Conservation (phyloP, 2,797 vertebrate species). For the Pristis pectinata region DNA sequence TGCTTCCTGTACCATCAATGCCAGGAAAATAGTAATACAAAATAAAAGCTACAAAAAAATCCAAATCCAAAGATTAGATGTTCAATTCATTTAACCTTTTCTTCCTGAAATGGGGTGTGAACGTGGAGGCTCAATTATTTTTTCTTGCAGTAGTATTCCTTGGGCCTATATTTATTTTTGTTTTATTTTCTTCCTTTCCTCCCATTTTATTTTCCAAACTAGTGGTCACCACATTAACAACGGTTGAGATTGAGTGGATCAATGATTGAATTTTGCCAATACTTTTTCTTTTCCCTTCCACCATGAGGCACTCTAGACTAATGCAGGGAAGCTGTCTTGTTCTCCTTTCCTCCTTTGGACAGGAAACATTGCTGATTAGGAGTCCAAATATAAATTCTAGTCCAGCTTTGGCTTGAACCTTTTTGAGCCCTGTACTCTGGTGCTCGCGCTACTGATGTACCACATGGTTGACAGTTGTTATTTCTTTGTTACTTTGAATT, state of each 20-base stretch:
- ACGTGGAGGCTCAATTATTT: background rate
- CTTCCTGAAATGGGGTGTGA: background rate
- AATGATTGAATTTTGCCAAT: background rate
- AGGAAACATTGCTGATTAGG: background rate
- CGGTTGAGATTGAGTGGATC: background rate
- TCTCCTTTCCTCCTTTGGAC: background rate
- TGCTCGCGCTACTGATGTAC: conserved; percentile 8
- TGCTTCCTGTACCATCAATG: background rate
- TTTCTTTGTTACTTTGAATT: background rate
- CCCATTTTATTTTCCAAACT: background rate
- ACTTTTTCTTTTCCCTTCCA: background rate
- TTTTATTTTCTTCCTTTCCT: background rate
- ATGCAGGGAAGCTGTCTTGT: background rate
- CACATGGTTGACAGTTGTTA: background rate
- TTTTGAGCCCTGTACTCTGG: background rate
- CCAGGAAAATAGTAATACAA: background rate
- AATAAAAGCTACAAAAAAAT: conserved; percentile 24
- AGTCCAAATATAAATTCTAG: conserved; percentile 15
- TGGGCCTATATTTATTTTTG: conserved; percentile 16
- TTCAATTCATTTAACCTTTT: background rate
- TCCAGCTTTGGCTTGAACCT: background rate
- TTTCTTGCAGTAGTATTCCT: background rate
- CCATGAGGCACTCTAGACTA: background rate
- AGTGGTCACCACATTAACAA: background rate
- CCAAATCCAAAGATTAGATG: background rate